Conservation (phyloP, 1,140 invertebrate genomes). For the Heliconius hewitsoni region DNA sequence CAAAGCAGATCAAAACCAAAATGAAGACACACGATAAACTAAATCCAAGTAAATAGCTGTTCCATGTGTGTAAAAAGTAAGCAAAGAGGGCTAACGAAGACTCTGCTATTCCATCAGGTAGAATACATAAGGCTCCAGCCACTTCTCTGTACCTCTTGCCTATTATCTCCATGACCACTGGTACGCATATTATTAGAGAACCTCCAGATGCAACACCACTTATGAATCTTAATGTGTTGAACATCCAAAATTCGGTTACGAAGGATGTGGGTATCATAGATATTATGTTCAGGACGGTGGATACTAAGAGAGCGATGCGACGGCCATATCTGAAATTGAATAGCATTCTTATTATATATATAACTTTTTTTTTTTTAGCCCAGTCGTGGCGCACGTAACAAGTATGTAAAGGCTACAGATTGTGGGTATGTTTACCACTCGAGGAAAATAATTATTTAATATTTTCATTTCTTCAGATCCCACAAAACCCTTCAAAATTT, state of each 20-base stretch:
- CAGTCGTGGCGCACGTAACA: too few relatives aligned
- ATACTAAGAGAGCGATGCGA: conserved; percentile 43
- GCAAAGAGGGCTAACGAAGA: conserved; percentile 49
- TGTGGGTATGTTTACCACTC: too few relatives aligned
- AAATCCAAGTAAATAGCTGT: conserved; percentile 42
- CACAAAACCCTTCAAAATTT: too few relatives aligned
- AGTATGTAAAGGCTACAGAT: too few relatives aligned
- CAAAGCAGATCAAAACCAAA: conserved; percentile 39
- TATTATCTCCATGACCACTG: conserved; percentile 51
- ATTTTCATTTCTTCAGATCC: too few relatives aligned
- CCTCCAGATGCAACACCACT: conserved; percentile 54
- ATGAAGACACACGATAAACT: conserved; percentile 44
- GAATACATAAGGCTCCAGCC: conserved; percentile 37
- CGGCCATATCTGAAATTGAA: conserved; percentile 56
- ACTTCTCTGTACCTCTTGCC: conserved; percentile 52
- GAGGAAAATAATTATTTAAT: too few relatives aligned
- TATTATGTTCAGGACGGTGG: conserved; percentile 41
- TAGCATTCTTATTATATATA: neutral
- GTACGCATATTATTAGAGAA: conserved; percentile 41
- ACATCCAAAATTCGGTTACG: conserved; percentile 48
- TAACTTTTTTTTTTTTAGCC: neutral
- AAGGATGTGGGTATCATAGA: conserved; percentile 52
- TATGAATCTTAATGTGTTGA: conserved; percentile 48
- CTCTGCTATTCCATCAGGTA: conserved; percentile 50
- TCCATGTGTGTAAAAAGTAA: conserved; percentile 53